A percentile compares a stretch with the other conserved stretches of the same genome.
phyloP scores from a whole-genome alignment of 2,797 vertebrate species.

The Champsocephalus esox region DNA sequence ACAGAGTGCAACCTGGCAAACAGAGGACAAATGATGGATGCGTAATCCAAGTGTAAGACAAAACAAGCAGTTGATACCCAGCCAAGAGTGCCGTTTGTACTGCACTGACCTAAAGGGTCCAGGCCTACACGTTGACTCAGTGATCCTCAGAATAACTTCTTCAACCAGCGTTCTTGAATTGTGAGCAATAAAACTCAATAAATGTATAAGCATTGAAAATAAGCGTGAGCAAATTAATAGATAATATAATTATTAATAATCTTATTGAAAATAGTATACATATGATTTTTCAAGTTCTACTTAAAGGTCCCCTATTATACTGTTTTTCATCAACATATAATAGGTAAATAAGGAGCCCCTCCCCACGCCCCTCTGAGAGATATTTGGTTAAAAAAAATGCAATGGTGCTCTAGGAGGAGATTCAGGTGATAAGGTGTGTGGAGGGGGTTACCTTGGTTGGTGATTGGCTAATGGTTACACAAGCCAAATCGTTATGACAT shows the following conservation, averaged over 20 bases:
- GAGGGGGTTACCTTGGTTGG: too few relatives aligned
- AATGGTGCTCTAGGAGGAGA: too few relatives aligned
- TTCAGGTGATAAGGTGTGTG: too few relatives aligned
- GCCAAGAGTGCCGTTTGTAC: conserved; percentile 68
- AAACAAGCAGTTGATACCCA: conserved; percentile 44
- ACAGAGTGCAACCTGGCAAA: conserved; percentile 56
- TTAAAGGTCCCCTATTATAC: not conserved
- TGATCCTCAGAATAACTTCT: conserved; percentile 38
- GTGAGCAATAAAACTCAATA: conserved; percentile 22
- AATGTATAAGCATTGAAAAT: conserved; percentile 28
- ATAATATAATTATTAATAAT: too few relatives aligned
- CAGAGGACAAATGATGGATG: conserved; percentile 41
- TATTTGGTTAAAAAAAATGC: too few relatives aligned
- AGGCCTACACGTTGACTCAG: conserved; percentile 41
- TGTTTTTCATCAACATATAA: too few relatives aligned
- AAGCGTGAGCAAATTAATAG: not conserved
- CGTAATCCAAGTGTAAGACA: conserved; percentile 55
- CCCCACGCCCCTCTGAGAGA: too few relatives aligned
- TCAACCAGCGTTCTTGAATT: conserved; percentile 16
- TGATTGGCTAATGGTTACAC: too few relatives aligned
- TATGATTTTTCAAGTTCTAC: conserved; percentile 18
- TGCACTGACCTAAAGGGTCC: conserved; percentile 41
- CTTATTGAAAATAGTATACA: not conserved
- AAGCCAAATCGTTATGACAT: too few relatives aligned
- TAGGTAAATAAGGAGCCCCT: too few relatives aligned